A percentile compares a stretch with the other conserved stretches of the same genome.
Evolutionary conservation across 2,113 vertebrate species (phyloP).

Genomic region (Oxyura jamaicensis): DNA sequence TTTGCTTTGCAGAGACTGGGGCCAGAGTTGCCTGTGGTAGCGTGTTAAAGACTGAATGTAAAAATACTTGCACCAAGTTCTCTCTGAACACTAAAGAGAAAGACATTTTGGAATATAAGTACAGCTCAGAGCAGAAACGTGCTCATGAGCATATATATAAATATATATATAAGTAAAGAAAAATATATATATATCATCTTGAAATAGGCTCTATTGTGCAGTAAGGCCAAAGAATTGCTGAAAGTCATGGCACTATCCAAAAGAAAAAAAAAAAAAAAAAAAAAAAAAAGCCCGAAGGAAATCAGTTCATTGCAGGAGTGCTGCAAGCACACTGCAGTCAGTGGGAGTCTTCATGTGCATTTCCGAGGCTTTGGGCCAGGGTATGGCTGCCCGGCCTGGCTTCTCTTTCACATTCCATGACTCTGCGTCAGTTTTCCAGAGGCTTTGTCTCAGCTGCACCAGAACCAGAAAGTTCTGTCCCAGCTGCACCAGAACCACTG

Average conservation of each 20-base stretch:
- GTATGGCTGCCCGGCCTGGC: fast-evolving
- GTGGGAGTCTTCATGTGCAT: background rate
- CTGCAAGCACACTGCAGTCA: background rate
- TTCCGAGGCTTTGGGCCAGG: background rate
- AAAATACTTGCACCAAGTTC: background rate
- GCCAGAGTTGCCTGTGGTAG: background rate
- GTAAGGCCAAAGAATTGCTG: background rate
- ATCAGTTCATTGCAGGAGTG: background rate
- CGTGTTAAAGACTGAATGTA: background rate
- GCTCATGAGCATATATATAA: background rate
- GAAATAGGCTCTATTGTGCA: background rate
- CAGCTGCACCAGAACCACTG: background rate
- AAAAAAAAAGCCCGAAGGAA: background rate
- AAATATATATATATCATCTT: background rate
- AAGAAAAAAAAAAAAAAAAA: background rate
- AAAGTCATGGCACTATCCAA: background rate
- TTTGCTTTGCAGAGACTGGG: background rate
- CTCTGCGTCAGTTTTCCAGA: background rate
- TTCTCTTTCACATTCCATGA: background rate
- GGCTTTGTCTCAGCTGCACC: background rate
- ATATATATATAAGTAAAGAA: too few relatives aligned
- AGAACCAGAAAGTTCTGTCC: background rate
- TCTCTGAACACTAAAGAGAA: background rate
- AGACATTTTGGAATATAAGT: background rate
- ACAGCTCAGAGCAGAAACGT: background rate